Percentiles rank a stretch among this genome's conserved stretches.
phyloP scores from a whole-genome alignment of 2,888 invertebrate genomes.

The Sialis fuliginosa region DNA sequence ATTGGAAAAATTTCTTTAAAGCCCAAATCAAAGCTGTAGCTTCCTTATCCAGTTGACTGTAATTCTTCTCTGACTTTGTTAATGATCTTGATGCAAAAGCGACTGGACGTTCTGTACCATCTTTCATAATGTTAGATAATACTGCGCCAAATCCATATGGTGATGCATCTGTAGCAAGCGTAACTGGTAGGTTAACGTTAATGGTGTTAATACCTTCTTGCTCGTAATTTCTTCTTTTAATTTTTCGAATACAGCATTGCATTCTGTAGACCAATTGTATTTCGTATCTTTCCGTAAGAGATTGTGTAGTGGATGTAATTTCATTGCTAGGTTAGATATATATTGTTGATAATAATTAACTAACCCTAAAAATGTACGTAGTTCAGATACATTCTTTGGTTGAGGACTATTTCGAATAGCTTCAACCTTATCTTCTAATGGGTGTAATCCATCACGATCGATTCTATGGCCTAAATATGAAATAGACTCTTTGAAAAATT shows the following conservation, averaged over 20 bases:
- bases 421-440: slow-evolving; percentile 5
- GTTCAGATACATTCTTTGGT: slow-evolving; percentile 3
- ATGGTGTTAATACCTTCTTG: slow-evolving; percentile 12
- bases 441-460: slow-evolving; percentile 3
- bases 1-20: slow-evolving; percentile 19
- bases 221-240: slow-evolving; percentile 13
- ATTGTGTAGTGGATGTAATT: slow-evolving; percentile 12
- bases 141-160: slow-evolving; percentile 17
- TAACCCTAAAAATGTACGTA: no score
- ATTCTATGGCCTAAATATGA: slow-evolving; percentile 11
- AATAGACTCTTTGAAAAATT: slow-evolving; percentile 11
- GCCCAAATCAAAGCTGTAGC: slow-evolving; percentile 17
- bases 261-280: slow-evolving; percentile 9
- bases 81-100: slow-evolving; percentile 19
- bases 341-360: slow-evolving; percentile 15
- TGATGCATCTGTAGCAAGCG: slow-evolving; percentile 18
- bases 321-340: slow-evolving; percentile 12
- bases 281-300: no score
- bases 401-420: slow-evolving; percentile 1
- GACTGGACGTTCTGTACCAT: slow-evolving; percentile 18
- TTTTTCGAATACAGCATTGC: slow-evolving; percentile 8
- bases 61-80: slow-evolving; percentile 16
- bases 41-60: slow-evolving; percentile 21
- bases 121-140: slow-evolving; percentile 14
- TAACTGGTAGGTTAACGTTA: slow-evolving; percentile 12